A percentile compares a stretch with the other conserved stretches of the same genome.
These are phyloP conservation scores for Esox masquinongy DNA, from an alignment of 2,797 vertebrate species.

Conservation along the genomic window DNA sequence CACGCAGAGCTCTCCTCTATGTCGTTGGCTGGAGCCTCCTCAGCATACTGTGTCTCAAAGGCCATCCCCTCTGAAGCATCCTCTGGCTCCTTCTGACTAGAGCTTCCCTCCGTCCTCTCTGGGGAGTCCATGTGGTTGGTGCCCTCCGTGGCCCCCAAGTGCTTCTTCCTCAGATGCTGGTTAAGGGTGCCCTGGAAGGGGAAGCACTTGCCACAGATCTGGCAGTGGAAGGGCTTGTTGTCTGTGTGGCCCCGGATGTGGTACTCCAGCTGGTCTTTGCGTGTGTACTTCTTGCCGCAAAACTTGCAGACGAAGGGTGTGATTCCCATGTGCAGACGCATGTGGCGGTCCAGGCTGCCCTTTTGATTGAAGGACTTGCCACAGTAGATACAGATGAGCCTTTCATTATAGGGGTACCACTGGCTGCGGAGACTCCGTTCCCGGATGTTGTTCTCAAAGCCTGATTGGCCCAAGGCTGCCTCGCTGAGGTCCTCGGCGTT, in stretches of 20 bases:
- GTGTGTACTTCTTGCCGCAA: constrained; percentile 98
- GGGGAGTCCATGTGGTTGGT: constrained; percentile 88
- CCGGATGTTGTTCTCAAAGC: constrained; percentile 85
- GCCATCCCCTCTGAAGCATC: constrained; percentile 85
- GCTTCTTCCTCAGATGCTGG: constrained; percentile 99
- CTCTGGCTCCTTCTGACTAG: constrained; percentile 83
- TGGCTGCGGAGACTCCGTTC: constrained; percentile 89
- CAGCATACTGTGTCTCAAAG: constrained; percentile 77
- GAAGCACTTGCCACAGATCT: constrained; percentile 99
- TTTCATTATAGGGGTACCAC: constrained; percentile 95
- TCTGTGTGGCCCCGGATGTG: constrained; percentile 99
- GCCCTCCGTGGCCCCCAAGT: constrained; percentile 85
- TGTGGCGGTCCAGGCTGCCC: constrained; percentile 97
- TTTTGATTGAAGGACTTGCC: constrained; percentile 99
- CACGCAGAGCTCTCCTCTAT: constrained; percentile 73
- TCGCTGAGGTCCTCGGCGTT: constrained; percentile 76
- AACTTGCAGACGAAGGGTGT: constrained; percentile 98
- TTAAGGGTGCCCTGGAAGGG: constrained; percentile 99
- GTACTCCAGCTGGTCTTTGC: constrained; percentile 98
- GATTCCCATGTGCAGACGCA: constrained; percentile 99
- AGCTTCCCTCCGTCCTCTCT: constrained; percentile 83
- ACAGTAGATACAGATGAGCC: constrained; percentile 97
- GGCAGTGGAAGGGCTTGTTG: constrained; percentile 98
- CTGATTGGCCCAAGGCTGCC: constrained; percentile 65
- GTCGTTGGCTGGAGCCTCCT: constrained; percentile 72